phyloP scores from a whole-genome alignment of 2,888 invertebrate species.

The Nemotelus nigrinus region DNA sequence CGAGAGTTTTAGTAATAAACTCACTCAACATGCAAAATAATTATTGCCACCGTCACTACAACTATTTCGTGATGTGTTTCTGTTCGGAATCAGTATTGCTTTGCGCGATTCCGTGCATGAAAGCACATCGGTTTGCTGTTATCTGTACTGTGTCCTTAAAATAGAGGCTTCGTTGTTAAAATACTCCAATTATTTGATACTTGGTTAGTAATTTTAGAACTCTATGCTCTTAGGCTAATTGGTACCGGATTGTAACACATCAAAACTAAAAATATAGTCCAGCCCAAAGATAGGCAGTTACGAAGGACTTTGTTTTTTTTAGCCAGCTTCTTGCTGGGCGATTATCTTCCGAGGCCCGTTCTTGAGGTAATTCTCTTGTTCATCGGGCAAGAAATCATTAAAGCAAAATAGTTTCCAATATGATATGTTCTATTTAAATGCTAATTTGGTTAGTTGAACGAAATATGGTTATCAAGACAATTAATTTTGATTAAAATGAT shows the following conservation, averaged over 20 bases:
- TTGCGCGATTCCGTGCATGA: background rate
- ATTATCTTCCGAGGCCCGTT: too few species aligned
- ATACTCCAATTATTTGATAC: background rate
- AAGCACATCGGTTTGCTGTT: background rate
- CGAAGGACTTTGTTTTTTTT: too few species aligned
- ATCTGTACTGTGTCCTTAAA: background rate
- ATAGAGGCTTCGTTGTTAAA: background rate
- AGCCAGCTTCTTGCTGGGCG: too few species aligned
- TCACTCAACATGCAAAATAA: background rate
- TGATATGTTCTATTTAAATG: slow-evolving; percentile 7
- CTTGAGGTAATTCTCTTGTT: background rate
- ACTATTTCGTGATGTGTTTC: background rate
- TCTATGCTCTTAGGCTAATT: background rate
- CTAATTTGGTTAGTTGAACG: slow-evolving; percentile 10
- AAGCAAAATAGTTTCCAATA: slow-evolving; percentile 5
- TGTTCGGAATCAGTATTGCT: background rate
- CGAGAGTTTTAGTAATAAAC: background rate
- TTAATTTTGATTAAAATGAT: slow-evolving; percentile 24
- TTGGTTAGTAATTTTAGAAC: slow-evolving; percentile 11
- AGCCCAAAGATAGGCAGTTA: background rate
- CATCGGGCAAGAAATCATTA: slow-evolving; percentile 3
- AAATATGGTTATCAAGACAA: background rate
- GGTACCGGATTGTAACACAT: background rate
- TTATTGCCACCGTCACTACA: slow-evolving; percentile 21
- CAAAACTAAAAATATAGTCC: slow-evolving; percentile 17